These are phyloP conservation scores for Ferrisia virgata DNA, from an alignment of 2,888 invertebrate species.

Conservation along the genomic window DNA sequence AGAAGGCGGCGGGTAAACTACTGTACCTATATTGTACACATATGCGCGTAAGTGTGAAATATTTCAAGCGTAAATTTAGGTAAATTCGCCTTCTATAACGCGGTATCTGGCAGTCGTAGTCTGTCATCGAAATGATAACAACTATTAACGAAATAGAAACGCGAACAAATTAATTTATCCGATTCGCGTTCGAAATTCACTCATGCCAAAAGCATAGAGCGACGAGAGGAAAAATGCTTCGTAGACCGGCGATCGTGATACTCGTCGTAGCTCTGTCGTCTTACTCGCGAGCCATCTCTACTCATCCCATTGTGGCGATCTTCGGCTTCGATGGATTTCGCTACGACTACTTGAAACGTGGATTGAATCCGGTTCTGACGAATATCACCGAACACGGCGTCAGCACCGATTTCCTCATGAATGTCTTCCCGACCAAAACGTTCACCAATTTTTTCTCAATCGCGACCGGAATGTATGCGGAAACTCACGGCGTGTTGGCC, in stretches of 20 bases:
- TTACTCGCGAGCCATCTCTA: slow-evolving; percentile 49
- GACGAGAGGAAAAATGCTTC: background rate
- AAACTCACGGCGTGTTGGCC: slow-evolving; percentile 67
- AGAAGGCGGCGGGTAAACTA: too few relatives aligned
- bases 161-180: background rate
- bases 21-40: background rate
- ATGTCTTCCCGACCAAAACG: slow-evolving; percentile 68
- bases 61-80: background rate
- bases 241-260: background rate
- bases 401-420: slow-evolving; percentile 60
- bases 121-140: background rate
- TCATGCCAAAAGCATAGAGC: too few relatives aligned
- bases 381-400: slow-evolving; percentile 59
- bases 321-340: slow-evolving; percentile 71
- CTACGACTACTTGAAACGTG: slow-evolving; percentile 33
- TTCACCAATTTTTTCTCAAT: slow-evolving; percentile 73
- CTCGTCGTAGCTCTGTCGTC: background rate
- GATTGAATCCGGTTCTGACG: slow-evolving; percentile 60
- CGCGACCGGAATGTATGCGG: slow-evolving; percentile 66
- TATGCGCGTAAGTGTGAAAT: background rate
- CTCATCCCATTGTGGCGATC: slow-evolving; percentile 59
- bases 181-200: background rate
- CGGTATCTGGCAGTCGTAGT: background rate
- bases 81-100: background rate
- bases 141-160: background rate